These are phyloP conservation scores for Tryphoninae sp. DNA, from an alignment of 2,888 invertebrate species.

Conservation along the genomic window DNA sequence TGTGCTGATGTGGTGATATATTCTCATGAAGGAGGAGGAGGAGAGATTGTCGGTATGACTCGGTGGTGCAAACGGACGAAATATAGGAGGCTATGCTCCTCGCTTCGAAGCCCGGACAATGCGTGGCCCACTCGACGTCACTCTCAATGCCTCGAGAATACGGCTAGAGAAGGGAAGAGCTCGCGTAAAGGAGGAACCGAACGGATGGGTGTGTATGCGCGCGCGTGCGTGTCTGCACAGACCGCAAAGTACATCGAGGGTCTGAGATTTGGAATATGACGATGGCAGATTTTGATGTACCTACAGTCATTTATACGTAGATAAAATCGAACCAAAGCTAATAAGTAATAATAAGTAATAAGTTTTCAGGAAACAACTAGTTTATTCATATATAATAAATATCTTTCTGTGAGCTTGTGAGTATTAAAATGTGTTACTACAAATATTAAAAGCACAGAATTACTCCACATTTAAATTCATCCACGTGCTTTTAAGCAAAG, in stretches of 20 bases:
- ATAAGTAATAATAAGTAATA: background rate
- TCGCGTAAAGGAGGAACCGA: conserved; percentile 30
- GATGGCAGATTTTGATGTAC: conserved; percentile 38
- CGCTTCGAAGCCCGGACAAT: conserved; percentile 73
- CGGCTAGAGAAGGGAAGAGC: conserved; percentile 59
- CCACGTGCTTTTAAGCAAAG: too few species aligned
- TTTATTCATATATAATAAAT: background rate
- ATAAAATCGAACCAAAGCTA: background rate
- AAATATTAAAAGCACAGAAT: too few species aligned
- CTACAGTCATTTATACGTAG: background rate
- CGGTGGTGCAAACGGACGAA: conserved; percentile 27
- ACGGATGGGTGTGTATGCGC: conserved; percentile 3
- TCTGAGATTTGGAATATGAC: conserved; percentile 69
- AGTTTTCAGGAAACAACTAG: background rate
- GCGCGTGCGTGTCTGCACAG: conserved; percentile 32
- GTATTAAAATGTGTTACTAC: background rate
- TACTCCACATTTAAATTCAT: too few species aligned
- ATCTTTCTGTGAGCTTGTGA: background rate
- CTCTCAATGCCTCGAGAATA: conserved; percentile 72
- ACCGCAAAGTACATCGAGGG: conserved; percentile 64
- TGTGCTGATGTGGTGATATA: conserved; percentile 15
- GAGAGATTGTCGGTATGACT: conserved; percentile 46
- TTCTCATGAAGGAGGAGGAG: conserved; percentile 3
- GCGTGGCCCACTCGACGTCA: conserved; percentile 73
- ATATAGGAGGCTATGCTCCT: conserved; percentile 66